phyloP scores from a whole-genome alignment of 53 echinoderm and acorn worm genomes.

The Hippasteria phrygiana region DNA sequence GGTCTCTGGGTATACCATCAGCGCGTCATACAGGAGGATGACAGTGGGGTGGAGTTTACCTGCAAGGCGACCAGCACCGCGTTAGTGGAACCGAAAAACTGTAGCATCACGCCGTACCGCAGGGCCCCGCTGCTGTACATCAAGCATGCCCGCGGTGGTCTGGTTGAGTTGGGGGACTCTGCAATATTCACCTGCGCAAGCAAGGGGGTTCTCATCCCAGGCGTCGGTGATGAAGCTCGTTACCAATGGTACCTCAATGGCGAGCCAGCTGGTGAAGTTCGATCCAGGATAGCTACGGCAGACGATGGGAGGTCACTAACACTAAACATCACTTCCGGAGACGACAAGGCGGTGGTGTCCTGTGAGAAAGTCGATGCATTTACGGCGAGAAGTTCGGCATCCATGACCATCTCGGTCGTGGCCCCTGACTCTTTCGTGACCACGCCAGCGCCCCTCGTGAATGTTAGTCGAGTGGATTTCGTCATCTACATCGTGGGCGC shows the following conservation, averaged over 20 bases:
- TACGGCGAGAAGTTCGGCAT: constrained; percentile 45
- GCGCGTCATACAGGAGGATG: constrained; percentile 43
- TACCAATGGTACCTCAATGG: constrained; percentile 56
- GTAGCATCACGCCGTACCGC: constrained; percentile 51
- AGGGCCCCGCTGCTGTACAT: constrained; percentile 50
- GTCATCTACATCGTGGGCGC: constrained; percentile 19
- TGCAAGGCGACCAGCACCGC: constrained; percentile 59
- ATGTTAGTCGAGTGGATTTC: not conserved
- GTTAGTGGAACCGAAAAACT: constrained; percentile 29
- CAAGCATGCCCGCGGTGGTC: constrained; percentile 1
- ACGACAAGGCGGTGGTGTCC: constrained; percentile 14
- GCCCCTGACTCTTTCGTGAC: not conserved
- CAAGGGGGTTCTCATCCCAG: not conserved
- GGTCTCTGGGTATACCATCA: constrained; percentile 61
- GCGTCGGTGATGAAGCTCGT: not conserved
- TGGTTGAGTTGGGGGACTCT: constrained; percentile 9
- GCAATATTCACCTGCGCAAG: constrained; percentile 53
- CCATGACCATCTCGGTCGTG: constrained; percentile 37
- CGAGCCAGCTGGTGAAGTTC: not conserved
- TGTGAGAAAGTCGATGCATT: constrained; percentile 49
- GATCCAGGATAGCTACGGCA: not conserved
- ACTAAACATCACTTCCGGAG: constrained; percentile 19
- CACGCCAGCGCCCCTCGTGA: not conserved
- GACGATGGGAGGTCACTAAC: constrained; percentile 10
- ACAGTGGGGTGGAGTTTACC: constrained; percentile 63